These are phyloP conservation scores for Harpagoxenus sublaevis DNA, from an alignment of 2,888 invertebrate genomes.

Conservation along the genomic window DNA sequence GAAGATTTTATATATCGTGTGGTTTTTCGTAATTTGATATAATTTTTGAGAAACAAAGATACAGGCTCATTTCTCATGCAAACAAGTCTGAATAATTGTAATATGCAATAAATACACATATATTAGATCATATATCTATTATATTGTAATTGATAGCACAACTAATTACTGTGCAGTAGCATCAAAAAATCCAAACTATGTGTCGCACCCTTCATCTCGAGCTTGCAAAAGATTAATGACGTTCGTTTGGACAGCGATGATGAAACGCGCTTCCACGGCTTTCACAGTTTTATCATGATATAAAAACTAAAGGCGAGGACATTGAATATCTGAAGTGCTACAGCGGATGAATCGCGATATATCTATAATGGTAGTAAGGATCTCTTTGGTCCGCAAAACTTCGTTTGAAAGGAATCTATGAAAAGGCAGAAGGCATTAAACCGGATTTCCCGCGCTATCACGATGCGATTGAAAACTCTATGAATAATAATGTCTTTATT, in stretches of 20 bases:
- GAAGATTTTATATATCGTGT: background rate
- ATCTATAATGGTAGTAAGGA: slow-evolving; percentile 18
- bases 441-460: slow-evolving; percentile 48
- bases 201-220: background rate
- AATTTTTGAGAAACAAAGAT: background rate
- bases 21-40: slow-evolving; percentile 16
- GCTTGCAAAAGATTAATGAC: slow-evolving; percentile 37
- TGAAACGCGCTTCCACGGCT: slow-evolving; percentile 22
- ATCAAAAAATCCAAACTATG: background rate
- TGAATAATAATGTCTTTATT: slow-evolving; percentile 73
- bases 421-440: slow-evolving; percentile 55
- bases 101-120: background rate
- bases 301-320: slow-evolving; percentile 38
- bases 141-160: background rate
- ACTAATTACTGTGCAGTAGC: background rate
- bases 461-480: slow-evolving; percentile 67
- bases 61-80: background rate
- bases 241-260: background rate
- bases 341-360: slow-evolving; percentile 32
- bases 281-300: slow-evolving; percentile 24
- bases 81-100: background rate
- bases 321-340: slow-evolving; percentile 28
- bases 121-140: background rate
- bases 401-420: slow-evolving; percentile 37
- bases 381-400: slow-evolving; percentile 29